phyloP scores from a whole-genome alignment of 92 coral and sea anemone genomes.

The Phenganax stokvisi region DNA sequence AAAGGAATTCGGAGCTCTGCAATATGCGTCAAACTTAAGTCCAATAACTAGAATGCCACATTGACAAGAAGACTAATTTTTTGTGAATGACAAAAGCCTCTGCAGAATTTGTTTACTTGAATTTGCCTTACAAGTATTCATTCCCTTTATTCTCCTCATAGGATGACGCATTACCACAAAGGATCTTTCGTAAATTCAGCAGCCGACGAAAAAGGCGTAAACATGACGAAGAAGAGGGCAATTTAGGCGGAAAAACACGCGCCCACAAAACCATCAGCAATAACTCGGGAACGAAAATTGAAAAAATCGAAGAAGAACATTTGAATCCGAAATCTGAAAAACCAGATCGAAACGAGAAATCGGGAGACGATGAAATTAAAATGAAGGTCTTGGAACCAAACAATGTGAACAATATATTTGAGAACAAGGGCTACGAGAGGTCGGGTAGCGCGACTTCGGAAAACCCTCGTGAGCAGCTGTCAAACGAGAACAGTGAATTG shows the following conservation, averaged over 20 bases:
- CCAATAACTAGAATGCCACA: too few species aligned
- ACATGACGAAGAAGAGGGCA: conserved; percentile 8
- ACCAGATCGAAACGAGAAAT: too few species aligned
- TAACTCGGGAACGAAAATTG: neutral
- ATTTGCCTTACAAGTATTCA: neutral
- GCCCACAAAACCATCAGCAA: conserved; percentile 18
- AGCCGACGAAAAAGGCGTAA: conserved; percentile 21
- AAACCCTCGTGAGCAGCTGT: neutral
- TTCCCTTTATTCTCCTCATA: neutral
- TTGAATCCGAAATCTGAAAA: neutral
- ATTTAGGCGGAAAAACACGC: conserved; percentile 14
- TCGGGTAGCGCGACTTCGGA: conserved; percentile 7
- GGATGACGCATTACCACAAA: conserved; percentile 32
- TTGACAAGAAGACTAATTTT: too few species aligned
- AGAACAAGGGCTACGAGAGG: neutral
- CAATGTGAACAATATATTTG: neutral
- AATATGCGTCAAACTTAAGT: too few species aligned
- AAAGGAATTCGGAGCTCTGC: neutral
- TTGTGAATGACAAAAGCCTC: neutral
- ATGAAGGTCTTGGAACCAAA: conserved; percentile 27
- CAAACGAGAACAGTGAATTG: conserved; percentile 4
- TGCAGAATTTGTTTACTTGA: neutral
- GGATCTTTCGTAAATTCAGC: conserved; percentile 34
- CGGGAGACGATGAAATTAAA: neutral
- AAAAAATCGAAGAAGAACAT: conserved; percentile 27